A percentile compares a stretch with the other conserved stretches of the same genome.
Conservation (phyloP, 2,888 invertebrate genomes). For the Parnassius mnemosyne region DNA sequence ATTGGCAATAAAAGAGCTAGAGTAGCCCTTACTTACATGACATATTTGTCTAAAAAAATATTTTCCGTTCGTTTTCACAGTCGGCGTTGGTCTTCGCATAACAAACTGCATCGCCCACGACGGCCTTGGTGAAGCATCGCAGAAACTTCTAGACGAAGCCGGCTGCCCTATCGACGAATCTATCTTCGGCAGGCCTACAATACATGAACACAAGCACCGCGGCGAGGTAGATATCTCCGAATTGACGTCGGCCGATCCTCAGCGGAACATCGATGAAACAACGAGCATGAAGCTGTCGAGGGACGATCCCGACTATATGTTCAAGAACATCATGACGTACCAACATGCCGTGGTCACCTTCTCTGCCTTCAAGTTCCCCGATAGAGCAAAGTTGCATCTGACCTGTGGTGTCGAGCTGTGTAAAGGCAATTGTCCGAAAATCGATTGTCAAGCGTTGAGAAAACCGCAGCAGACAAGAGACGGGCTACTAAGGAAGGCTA, state of each 20-base stretch:
- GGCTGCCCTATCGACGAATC: conserved; percentile 88
- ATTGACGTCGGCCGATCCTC: conserved; percentile 54
- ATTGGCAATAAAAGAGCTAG: too few species aligned
- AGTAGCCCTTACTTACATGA: too few species aligned
- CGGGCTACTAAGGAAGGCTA: conserved; percentile 66
- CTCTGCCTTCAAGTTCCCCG: conserved; percentile 91
- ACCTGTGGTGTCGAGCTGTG: conserved; percentile 90
- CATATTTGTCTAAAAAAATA: conserved; percentile 1
- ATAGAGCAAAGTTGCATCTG: conserved; percentile 87
- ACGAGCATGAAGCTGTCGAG: conserved; percentile 51
- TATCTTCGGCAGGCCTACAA: conserved; percentile 78
- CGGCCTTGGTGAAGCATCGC: conserved; percentile 87
- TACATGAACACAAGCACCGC: conserved; percentile 63
- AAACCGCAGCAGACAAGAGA: conserved; percentile 72
- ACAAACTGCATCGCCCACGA: conserved; percentile 90
- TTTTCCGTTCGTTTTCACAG: conserved; percentile 55
- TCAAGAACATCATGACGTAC: conserved; percentile 74
- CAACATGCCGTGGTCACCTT: conserved; percentile 83
- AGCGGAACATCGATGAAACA: conserved; percentile 56
- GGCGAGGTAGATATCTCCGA: conserved; percentile 66
- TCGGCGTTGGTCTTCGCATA: conserved; percentile 86
- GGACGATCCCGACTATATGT: conserved; percentile 60
- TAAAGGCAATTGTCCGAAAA: conserved; percentile 84
- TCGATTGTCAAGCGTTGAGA: conserved; percentile 73
- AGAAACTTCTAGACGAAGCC: conserved; percentile 85